Evolutionary conservation across 2,113 vertebrate genomes (phyloP), one percentile per base, ranked within the genome.

Genomic region (Pungitius pungitius): DNA sequence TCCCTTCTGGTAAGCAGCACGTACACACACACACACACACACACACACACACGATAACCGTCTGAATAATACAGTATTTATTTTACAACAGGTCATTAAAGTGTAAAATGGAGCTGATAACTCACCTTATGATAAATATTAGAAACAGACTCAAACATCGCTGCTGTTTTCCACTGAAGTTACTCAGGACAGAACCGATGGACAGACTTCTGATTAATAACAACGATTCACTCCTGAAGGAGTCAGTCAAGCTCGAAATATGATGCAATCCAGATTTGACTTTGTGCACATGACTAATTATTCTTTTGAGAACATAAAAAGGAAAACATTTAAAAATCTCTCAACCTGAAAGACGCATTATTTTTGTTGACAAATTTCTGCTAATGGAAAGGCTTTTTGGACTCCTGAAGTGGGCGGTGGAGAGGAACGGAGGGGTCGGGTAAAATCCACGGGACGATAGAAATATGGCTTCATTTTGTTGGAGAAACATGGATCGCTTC

Each of bases 341-440:
- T 20, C 22, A 10, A 11, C 27, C 10, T 68, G 47, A 27, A 47
- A 30, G 6, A 15, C 35, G 9, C 8, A n/a, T n/a, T n/a, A n/a
- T n/a, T n/a, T n/a, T n/a, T n/a, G n/a, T n/a, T n/a, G 52, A 65
- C 42, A 17, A 60, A 52, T 37, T n/a, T 30, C 26, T 30, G 26
- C 18, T 9, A 11, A 24, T 56, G 8, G 42, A 74, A 64, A 74
- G 71, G 51, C n/a, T 40, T 49, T 78, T 18, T 42, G 12, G 51
- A 49, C 10, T 7, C 8, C 20, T 40, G 6, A 30, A n/a, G 49
- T 12, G 13, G 8, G 6, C 6, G 15, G 11, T 63, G 4, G 64
- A 33, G 52, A 57, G 14, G 24, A 57, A 49, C 40, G 7, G 35
- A 40, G 40, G 49, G 7, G 6, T 56, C 37, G 42, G 37, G 30